phyloP scores from a whole-genome alignment of 2,113 vertebrate species.

The Oreocharis arfaki region DNA sequence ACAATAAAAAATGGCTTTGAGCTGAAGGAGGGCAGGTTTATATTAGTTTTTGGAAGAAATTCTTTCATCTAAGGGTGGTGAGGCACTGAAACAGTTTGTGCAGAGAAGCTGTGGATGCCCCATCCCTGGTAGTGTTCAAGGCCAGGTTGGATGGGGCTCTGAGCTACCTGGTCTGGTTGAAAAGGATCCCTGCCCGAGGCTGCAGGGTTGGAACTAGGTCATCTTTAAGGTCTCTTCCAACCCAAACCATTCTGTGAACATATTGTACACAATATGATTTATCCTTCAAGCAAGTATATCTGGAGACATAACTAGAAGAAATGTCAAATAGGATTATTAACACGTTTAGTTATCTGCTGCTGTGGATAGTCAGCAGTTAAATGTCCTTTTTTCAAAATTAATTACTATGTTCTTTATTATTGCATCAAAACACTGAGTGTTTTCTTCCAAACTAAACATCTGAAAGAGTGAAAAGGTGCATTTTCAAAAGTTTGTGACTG shows the following conservation, averaged over 20 bases:
- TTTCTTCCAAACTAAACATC: slow-evolving; percentile 79
- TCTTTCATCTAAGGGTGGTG: background rate
- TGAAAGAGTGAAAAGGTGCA: slow-evolving; percentile 61
- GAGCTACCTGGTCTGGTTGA: background rate
- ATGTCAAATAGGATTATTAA: background rate
- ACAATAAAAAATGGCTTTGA: background rate
- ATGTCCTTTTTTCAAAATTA: slow-evolving; percentile 66
- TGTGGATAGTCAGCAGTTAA: slow-evolving; percentile 46
- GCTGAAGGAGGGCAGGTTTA: background rate
- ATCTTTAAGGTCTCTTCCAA: background rate
- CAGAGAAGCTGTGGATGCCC: background rate
- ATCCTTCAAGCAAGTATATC: background rate
- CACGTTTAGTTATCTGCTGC: background rate
- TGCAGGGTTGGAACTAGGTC: background rate
- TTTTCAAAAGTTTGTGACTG: slow-evolving; percentile 71
- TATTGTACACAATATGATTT: background rate
- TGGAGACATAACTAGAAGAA: slow-evolving; percentile 1
- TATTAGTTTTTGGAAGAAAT: background rate
- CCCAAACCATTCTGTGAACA: background rate
- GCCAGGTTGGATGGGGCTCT: background rate
- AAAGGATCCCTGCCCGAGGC: background rate
- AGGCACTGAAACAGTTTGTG: background rate
- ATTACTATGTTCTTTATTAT: slow-evolving; percentile 77
- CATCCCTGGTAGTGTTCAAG: background rate
- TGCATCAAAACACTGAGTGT: slow-evolving; percentile 74